Evolutionary conservation across 2,888 invertebrate species (phyloP).

Genomic region (Drosophila siamana): DNA sequence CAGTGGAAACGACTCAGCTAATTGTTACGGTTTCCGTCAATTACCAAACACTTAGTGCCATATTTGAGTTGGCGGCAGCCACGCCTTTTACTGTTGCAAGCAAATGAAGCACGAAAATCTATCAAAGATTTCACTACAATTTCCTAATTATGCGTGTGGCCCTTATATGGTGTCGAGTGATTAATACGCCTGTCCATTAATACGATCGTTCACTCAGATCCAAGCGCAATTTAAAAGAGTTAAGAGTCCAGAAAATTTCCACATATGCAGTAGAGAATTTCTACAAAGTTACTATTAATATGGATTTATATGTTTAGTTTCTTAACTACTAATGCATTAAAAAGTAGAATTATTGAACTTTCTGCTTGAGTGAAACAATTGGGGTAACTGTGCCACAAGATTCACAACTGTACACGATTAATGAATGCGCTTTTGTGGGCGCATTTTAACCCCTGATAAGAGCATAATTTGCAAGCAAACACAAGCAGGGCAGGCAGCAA

Average conservation of each 20-base stretch:
- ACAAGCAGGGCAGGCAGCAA: neutral
- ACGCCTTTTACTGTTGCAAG: conserved; percentile 46
- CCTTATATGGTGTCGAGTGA: conserved; percentile 54
- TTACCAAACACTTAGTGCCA: conserved; percentile 69
- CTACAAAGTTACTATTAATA: no score
- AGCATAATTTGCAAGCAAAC: conserved; percentile 30
- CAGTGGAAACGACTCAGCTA: conserved; percentile 44
- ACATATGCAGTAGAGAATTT: no score
- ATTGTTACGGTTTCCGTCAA: conserved; percentile 73
- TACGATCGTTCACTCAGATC: conserved; percentile 32
- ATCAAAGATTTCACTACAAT: conserved; percentile 38
- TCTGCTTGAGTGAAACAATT: neutral
- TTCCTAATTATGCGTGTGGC: conserved; percentile 37
- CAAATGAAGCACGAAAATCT: conserved; percentile 63
- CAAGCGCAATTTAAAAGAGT: conserved; percentile 8
- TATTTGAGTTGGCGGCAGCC: conserved; percentile 56
- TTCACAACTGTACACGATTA: conserved; percentile 13
- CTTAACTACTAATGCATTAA: no score
- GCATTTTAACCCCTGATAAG: conserved; percentile 32
- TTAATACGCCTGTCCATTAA: conserved; percentile 37
- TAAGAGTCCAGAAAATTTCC: no score
- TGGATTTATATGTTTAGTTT: no score
- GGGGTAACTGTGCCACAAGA: conserved; percentile 4
- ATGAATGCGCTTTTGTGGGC: neutral
- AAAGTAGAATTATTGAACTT: no score